Evolutionary conservation across 2,797 vertebrate species (phyloP).

Genomic region (Acanthurus lineatus): DNA sequence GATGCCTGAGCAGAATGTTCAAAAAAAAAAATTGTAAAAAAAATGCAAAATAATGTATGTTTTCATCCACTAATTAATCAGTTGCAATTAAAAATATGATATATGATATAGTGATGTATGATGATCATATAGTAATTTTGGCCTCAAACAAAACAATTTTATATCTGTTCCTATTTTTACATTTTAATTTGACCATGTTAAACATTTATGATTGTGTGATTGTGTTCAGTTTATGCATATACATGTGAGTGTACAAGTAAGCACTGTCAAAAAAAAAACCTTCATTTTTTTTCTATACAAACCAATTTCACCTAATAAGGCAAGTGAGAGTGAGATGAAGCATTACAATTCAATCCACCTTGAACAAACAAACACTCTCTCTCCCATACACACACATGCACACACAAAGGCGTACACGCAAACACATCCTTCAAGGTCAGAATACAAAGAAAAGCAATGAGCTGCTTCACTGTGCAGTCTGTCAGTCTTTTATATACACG

Average conservation of each 20-base stretch:
- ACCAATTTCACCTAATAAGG: slow-evolving; percentile 47
- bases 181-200: no score
- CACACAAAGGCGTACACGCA: not conserved
- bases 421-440: slow-evolving; percentile 51
- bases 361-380: slow-evolving; percentile 21
- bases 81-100: no score
- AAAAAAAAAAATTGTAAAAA: no score
- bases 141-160: no score
- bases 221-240: not conserved
- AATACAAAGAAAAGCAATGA: slow-evolving; percentile 50
- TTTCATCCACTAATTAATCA: not conserved
- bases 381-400: slow-evolving; percentile 20
- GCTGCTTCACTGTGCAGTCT: slow-evolving; percentile 52
- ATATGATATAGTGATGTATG: no score
- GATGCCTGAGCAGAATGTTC: not conserved
- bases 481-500: slow-evolving; percentile 11
- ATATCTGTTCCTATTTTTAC: no score
- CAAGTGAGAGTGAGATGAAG: slow-evolving; percentile 38
- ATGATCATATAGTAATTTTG: no score
- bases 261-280: slow-evolving; percentile 3
- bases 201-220: no score
- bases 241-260: not conserved
- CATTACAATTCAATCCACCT: slow-evolving; percentile 32
- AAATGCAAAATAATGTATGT: not conserved
- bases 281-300: slow-evolving; percentile 38